phyloP scores from a whole-genome alignment of 1,140 invertebrate species.

The Drosophila mauritiana region DNA sequence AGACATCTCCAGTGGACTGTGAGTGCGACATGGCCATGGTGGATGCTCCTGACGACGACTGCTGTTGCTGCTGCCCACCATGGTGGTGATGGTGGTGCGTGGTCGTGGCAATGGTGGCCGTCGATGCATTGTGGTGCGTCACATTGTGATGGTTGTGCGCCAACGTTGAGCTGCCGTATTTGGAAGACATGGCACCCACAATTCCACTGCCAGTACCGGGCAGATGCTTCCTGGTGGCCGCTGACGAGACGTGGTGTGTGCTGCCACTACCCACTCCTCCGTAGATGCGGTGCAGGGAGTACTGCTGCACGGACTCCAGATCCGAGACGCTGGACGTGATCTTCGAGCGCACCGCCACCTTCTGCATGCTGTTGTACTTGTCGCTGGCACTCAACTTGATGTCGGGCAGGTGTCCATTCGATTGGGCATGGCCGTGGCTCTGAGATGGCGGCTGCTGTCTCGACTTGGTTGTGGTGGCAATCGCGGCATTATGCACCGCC shows the following conservation, averaged over 20 bases:
- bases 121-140: conserved; percentile 76
- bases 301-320: conserved; percentile 81
- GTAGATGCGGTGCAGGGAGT: conserved; percentile 80
- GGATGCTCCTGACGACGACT: conserved; percentile 11
- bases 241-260: conserved; percentile 71
- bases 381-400: conserved; percentile 81
- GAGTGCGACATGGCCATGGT: conserved; percentile 85
- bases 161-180: conserved; percentile 69
- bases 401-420: conserved; percentile 80
- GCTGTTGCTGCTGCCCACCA: conserved; percentile 23
- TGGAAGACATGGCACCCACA: conserved; percentile 30
- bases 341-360: conserved; percentile 81
- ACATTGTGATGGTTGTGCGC: conserved; percentile 76
- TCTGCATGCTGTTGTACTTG: conserved; percentile 84
- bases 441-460: conserved; percentile 42
- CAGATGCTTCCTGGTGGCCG: conserved; percentile 75
- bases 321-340: conserved; percentile 83
- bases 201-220: conserved; percentile 41
- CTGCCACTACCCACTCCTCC: conserved; percentile 65
- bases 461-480: conserved; percentile 67
- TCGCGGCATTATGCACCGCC: conserved; percentile 80
- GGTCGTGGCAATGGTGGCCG: conserved; percentile 68
- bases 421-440: conserved; percentile 60
- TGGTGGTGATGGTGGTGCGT: conserved; percentile 72
- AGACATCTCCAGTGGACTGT: conserved; percentile 87